Conservation (phyloP, 37 sponge, comb jelly and placozoan species). For the Spongilla lacustris region DNA sequence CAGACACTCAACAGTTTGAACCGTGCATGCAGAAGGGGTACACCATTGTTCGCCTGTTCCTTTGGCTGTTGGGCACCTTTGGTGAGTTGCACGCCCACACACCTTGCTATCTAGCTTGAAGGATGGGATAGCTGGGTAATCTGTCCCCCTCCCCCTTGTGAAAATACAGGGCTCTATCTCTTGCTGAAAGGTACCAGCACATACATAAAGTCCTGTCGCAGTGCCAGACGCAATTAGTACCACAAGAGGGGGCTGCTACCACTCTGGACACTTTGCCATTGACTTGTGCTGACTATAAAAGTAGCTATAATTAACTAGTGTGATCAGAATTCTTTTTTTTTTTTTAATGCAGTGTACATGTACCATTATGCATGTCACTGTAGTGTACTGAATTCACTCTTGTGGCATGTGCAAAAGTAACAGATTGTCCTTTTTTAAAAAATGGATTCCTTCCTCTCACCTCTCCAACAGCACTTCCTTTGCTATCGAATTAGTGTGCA, state of each 20-base stretch:
- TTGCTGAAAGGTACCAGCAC: background rate
- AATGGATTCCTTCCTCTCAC: background rate
- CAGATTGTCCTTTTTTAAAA: no score
- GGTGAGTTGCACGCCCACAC: conserved; percentile 30
- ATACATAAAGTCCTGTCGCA: background rate
- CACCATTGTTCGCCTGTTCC: conserved; percentile 24
- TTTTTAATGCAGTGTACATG: no score
- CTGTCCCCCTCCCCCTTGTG: background rate
- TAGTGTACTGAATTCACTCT: no score
- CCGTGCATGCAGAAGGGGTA: conserved; percentile 20
- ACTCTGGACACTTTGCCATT: background rate
- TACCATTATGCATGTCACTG: no score
- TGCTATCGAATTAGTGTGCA: background rate
- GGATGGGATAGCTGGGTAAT: background rate
- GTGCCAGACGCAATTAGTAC: background rate
- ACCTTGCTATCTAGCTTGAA: background rate
- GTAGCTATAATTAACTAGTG: no score
- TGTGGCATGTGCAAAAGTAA: no score
- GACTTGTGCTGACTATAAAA: background rate
- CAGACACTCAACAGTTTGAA: background rate
- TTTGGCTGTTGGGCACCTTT: conserved; percentile 49
- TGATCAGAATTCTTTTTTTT: no score
- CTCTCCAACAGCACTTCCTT: background rate
- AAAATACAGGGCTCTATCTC: background rate
- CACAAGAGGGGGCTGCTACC: no score